Evolutionary conservation across 2,888 invertebrate species (phyloP).

Genomic region (Merodon equestris): DNA sequence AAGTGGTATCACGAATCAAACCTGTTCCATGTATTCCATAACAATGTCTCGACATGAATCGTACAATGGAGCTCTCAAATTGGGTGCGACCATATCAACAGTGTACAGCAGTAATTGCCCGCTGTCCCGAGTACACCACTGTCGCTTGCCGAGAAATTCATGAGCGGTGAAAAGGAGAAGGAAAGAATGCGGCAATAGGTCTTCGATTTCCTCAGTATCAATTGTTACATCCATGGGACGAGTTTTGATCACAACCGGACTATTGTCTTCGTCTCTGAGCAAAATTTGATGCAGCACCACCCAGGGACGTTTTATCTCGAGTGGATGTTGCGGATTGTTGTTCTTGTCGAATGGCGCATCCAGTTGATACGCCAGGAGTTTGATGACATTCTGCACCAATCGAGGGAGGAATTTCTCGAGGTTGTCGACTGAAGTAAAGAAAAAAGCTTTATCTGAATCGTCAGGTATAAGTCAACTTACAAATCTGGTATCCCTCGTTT

Average conservation of each 20-base stretch:
- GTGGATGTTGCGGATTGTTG: constrained; percentile 82
- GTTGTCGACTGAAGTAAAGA: constrained; percentile 77
- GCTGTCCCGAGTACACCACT: constrained; percentile 89
- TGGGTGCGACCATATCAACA: constrained; percentile 86
- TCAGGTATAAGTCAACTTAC: constrained; percentile 75
- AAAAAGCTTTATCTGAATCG: neutral
- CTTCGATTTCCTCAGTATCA: constrained; percentile 80
- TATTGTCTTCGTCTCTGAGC: constrained; percentile 85
- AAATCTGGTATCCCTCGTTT: constrained; percentile 80
- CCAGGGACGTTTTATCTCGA: constrained; percentile 89
- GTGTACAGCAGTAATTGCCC: constrained; percentile 89
- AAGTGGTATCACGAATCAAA: constrained; percentile 25
- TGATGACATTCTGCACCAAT: constrained; percentile 86
- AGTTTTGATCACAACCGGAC: constrained; percentile 80
- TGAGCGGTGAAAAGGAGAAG: constrained; percentile 90
- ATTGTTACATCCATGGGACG: constrained; percentile 65
- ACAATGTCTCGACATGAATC: constrained; percentile 84
- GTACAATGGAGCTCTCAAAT: constrained; percentile 84
- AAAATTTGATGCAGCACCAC: constrained; percentile 90
- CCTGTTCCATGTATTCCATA: constrained; percentile 89
- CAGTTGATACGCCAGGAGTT: constrained; percentile 88
- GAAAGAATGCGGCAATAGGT: constrained; percentile 84
- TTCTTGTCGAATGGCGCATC: constrained; percentile 83
- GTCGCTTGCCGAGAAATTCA: constrained; percentile 88
- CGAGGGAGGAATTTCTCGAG: constrained; percentile 83